Percentiles rank a stretch among this genome's conserved stretches.
Conservation (phyloP, 2,113 vertebrate species). For the Tupaia chinensis region DNA sequence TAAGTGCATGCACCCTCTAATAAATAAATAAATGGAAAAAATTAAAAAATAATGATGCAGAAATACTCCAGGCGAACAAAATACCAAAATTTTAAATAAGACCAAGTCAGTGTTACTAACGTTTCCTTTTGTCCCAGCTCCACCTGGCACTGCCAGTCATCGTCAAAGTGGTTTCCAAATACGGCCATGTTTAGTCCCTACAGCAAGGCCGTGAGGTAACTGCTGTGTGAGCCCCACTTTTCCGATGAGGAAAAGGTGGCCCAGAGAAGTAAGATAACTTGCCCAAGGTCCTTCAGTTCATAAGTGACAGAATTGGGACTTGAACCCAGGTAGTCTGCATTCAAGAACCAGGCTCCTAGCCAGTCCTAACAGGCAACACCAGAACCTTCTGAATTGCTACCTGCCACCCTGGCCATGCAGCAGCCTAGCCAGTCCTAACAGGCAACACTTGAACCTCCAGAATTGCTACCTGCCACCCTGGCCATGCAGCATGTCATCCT, state of each 20-base stretch:
- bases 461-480: not conserved
- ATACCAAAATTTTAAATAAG: not conserved
- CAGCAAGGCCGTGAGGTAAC: not conserved
- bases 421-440: too few relatives aligned
- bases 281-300: not conserved
- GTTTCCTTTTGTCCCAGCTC: not conserved
- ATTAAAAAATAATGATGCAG: not conserved
- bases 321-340: not conserved
- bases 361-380: not conserved
- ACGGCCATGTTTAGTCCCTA: not conserved
- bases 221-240: not conserved
- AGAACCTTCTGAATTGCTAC: not conserved
- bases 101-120: too few relatives aligned
- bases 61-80: not conserved
- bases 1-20: not conserved
- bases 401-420: not conserved
- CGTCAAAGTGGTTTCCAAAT: not conserved
- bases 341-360: not conserved
- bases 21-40: not conserved
- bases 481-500: not conserved
- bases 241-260: not conserved
- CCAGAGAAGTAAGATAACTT: not conserved
- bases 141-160: rapidly evolving
- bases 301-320: not conserved
- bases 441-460: not conserved